These are phyloP conservation scores for Eilema depressum DNA, from an alignment of 2,888 invertebrate genomes.

Conservation along the genomic window DNA sequence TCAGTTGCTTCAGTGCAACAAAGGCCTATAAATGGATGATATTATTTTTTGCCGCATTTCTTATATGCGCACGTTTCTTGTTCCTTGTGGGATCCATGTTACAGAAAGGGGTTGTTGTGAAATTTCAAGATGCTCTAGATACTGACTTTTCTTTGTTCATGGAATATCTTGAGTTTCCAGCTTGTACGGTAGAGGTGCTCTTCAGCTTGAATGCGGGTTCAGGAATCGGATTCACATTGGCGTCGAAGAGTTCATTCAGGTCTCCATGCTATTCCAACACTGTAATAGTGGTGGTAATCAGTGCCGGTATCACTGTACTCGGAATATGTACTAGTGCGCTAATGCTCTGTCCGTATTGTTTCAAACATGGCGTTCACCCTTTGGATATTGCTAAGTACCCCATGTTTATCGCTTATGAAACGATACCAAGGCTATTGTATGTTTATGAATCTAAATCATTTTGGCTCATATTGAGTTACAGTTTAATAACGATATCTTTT, in stretches of 20 bases:
- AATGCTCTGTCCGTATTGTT: slow-evolving; percentile 74
- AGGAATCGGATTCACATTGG: slow-evolving; percentile 67
- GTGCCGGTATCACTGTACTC: slow-evolving; percentile 55
- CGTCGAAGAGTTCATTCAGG: slow-evolving; percentile 67
- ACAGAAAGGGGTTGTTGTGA: slow-evolving; percentile 72
- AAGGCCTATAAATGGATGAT: slow-evolving; percentile 62
- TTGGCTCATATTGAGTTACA: slow-evolving; percentile 65
- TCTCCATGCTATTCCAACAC: slow-evolving; percentile 72
- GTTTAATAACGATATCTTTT: slow-evolving; percentile 59
- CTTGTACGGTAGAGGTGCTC: slow-evolving; percentile 59
- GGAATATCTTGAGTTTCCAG: slow-evolving; percentile 50
- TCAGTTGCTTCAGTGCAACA: slow-evolving; percentile 66
- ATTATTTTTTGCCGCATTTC: slow-evolving; percentile 56
- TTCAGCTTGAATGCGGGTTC: slow-evolving; percentile 67
- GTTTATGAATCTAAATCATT: slow-evolving; percentile 58
- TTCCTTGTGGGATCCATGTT: slow-evolving; percentile 73
- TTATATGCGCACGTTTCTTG: slow-evolving; percentile 58
- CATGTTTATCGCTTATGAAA: slow-evolving; percentile 67
- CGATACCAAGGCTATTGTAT: slow-evolving; percentile 66
- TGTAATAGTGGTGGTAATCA: slow-evolving; percentile 62
- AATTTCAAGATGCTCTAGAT: slow-evolving; percentile 68
- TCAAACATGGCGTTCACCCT: slow-evolving; percentile 55
- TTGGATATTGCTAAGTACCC: slow-evolving; percentile 48
- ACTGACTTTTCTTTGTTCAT: slow-evolving; percentile 60
- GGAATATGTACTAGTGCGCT: slow-evolving; percentile 62